Percentiles rank a stretch among this genome's conserved stretches.
phyloP scores from a whole-genome alignment of 2,113 vertebrate genomes.

The Leptodactylus fuscus region DNA sequence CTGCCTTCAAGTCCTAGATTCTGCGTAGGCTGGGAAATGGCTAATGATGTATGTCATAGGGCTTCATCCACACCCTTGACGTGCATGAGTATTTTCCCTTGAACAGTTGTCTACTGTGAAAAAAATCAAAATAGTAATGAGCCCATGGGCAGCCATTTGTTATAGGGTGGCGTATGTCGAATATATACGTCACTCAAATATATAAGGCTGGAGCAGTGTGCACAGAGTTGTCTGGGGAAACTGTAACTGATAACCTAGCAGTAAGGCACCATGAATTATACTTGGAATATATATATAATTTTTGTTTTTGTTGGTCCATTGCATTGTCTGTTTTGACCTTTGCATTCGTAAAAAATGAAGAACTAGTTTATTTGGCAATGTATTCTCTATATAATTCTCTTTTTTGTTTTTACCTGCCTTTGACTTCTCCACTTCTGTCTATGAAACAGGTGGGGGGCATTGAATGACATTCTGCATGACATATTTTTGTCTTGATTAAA shows the following conservation, averaged over 20 bases:
- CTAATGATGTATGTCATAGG: too few species aligned
- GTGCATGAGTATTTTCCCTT: too few species aligned
- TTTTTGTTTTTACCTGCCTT: background rate
- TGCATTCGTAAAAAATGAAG: background rate
- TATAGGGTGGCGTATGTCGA: background rate
- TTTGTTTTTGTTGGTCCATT: background rate
- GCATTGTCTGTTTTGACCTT: background rate
- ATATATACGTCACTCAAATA: background rate
- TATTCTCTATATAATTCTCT: background rate
- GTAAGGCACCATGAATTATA: background rate
- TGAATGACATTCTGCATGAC: conserved; percentile 73
- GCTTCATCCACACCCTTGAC: too few species aligned
- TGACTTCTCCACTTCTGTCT: conserved; percentile 24
- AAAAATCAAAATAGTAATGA: too few species aligned
- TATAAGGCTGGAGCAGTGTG: too few species aligned
- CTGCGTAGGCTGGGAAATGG: background rate
- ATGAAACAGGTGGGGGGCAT: conserved; percentile 11
- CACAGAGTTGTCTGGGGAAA: background rate
- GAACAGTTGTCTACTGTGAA: too few species aligned
- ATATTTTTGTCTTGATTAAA: conserved; percentile 68
- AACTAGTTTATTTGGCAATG: background rate
- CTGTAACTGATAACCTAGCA: background rate
- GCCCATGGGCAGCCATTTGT: too few species aligned
- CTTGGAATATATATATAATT: background rate
- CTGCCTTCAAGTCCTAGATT: background rate